Base-by-base conservation (phyloP, 2,113 vertebrate species). In the Corythoichthys haematopterus region DNA sequence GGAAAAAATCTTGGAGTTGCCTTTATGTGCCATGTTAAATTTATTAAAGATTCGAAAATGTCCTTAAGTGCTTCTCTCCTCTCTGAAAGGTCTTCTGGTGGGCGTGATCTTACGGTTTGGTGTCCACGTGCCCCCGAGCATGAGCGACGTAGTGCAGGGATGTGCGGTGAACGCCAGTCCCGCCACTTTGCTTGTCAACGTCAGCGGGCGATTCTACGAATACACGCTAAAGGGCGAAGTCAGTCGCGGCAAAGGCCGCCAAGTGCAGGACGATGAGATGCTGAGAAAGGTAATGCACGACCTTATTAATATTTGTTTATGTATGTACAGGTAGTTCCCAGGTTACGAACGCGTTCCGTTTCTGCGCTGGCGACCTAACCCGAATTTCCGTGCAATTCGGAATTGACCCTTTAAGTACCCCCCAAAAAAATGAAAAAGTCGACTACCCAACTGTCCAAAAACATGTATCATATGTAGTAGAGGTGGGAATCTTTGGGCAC, bases 221-320 rank as follows among this genome's bases (percentile, higher is more conserved):
- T 99, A 98, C 80, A 96, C 91, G 0, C 90, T 98, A 79, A 97
- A 94, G 87, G 95, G 95, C 11, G 95, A 98, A 61, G 94, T 98
- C 74, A 94, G 90, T 1, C 88, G 93, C 14, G 91, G 92, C 52
- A 94, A 94, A 74, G 93, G 93, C 62, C 93, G 94, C 74, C 93
- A 96, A 0, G 91, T 95, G 64, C 93, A 96, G 77, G 95, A 98
- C 33, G 95, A 96, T 1, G 96, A 99, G 84, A 98, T 99, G 94
- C 93, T 99, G 65, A 90, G 94, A 80, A 99, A 98, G 95, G 97
- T 93, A 91, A 93, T 90, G 45, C 0, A 15, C 56, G 45, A 6
- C 33, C 46, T 46, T 12, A 1, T 33, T 35, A 2, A 6, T 36
- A 6, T 55, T 56, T 36, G 35, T 35, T 35, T 36, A 13, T 63